Evolutionary conservation across 2,888 invertebrate genomes (phyloP).

Genomic region (Ennomos fuscantarius): DNA sequence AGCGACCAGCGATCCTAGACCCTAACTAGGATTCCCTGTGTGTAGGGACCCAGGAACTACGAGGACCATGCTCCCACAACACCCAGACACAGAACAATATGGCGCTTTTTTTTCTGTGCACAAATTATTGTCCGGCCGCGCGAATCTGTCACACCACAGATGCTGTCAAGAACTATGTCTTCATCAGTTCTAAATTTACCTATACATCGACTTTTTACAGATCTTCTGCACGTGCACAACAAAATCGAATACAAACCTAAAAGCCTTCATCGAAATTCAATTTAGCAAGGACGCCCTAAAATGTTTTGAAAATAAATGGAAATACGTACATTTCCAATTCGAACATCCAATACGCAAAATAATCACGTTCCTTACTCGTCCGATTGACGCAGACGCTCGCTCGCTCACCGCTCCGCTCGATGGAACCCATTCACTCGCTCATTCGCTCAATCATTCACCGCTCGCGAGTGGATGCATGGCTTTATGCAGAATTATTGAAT

Average conservation of each 20-base stretch:
- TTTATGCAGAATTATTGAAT: conserved; percentile 76
- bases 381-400: conserved; percentile 56
- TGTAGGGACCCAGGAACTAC: too few species aligned
- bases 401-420: conserved; percentile 45
- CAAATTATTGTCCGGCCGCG: too few species aligned
- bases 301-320: conserved; percentile 55
- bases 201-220: too few species aligned
- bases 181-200: too few species aligned
- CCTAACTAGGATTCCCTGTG: too few species aligned
- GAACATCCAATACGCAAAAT: conserved; percentile 62
- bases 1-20: too few species aligned
- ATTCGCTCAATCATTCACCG: conserved; percentile 68
- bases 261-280: conserved; percentile 47
- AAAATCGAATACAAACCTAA: conserved; percentile 45
- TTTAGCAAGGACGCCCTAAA: conserved; percentile 47
- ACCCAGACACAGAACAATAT: too few species aligned
- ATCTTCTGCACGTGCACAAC: conserved; percentile 20
- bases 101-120: too few species aligned
- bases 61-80: too few species aligned
- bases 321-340: conserved; percentile 52
- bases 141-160: too few species aligned
- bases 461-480: conserved; percentile 66
- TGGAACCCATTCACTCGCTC: conserved; percentile 64
- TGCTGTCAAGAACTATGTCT: too few species aligned
- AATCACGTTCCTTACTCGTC: conserved; percentile 59